Evolutionary conservation across 2,797 vertebrate species (phyloP), one percentile per base, ranked within the genome.

Genomic region (Hirundo rustica): DNA sequence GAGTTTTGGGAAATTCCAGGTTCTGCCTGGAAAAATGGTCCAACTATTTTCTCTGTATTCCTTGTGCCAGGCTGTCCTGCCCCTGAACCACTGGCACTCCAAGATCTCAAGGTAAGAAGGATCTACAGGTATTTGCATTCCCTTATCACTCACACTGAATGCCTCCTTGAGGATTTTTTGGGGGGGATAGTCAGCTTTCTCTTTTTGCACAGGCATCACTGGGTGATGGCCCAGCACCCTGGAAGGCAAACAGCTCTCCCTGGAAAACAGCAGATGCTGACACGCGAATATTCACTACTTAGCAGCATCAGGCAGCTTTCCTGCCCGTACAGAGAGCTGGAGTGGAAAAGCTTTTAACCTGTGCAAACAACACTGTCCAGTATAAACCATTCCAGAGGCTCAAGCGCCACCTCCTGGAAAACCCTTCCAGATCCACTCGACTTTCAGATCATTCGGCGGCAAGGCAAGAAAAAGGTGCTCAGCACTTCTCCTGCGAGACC

Each of bases 361-460:
- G 30, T 12, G 47, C 16, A 4, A 85, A 61, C 38, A n/a, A 7
- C 48, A 15, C 48, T 13, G 30, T 26, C 47, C 83, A 53, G n/a
- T 0, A 42, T 2, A 64, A 79, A 65, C 72, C 87, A 95, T 93
- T 79, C 62, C 18, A n/a, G 9, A 93, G 80, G 34, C 92, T 95
- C 80, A 95, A 85, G 96, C 95, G 97, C 97, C 97, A 96, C 64
- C 96, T 97, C 89, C 97, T 96, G 97, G 97, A 76, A 93, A 92
- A 54, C 5, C 51, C 14, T 29, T 47, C 20, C 62, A 29, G 42
- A 22, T 85, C 83, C 64, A 36, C 9, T 51, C 48, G 47, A 45
- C 44, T 78, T 85, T 40, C 9, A 75, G 15, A 30, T 11, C 38
- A 4, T 3, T 19, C 7, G 5, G 44, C 32, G 54, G 44, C 11